Conservation (phyloP, 2,888 invertebrate genomes). For the Tinea semifulvella region DNA sequence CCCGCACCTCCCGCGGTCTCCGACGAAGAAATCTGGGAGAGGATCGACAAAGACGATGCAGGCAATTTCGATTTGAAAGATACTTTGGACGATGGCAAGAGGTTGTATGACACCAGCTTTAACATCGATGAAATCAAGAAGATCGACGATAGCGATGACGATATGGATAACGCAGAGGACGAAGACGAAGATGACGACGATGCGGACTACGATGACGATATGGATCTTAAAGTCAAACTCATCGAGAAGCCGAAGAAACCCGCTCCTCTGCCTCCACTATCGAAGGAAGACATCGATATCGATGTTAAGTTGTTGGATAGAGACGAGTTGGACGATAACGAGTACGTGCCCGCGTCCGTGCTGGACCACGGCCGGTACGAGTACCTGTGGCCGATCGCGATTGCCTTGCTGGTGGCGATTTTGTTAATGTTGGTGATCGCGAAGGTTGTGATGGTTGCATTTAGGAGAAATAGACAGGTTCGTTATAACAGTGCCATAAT, state of each 20-base stretch:
- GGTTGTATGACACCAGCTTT: constrained; percentile 33
- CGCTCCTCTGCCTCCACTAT: constrained; percentile 19
- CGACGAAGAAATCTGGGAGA: constrained; percentile 59
- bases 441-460: constrained; percentile 56
- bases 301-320: constrained; percentile 45
- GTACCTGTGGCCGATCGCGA: constrained; percentile 66
- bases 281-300: constrained; percentile 33
- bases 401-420: constrained; percentile 64
- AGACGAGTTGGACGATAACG: constrained; percentile 37
- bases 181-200: constrained; percentile 41
- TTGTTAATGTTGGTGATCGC: constrained; percentile 35
- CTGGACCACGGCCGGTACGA: constrained; percentile 54
- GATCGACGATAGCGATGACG: constrained; percentile 31
- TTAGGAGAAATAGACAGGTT: constrained; percentile 44
- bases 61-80: constrained; percentile 52
- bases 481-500: constrained; percentile 63
- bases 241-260: constrained; percentile 34
- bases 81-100: constrained; percentile 49
- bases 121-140: constrained; percentile 24
- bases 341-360: constrained; percentile 38
- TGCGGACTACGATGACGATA: constrained; percentile 42
- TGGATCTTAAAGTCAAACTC: constrained; percentile 47
- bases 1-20: constrained; percentile 28
- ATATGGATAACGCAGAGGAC: constrained; percentile 42
- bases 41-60: constrained; percentile 44